Evolutionary conservation across 2,113 vertebrate species (phyloP).

Genomic region (Colinus virginianus): DNA sequence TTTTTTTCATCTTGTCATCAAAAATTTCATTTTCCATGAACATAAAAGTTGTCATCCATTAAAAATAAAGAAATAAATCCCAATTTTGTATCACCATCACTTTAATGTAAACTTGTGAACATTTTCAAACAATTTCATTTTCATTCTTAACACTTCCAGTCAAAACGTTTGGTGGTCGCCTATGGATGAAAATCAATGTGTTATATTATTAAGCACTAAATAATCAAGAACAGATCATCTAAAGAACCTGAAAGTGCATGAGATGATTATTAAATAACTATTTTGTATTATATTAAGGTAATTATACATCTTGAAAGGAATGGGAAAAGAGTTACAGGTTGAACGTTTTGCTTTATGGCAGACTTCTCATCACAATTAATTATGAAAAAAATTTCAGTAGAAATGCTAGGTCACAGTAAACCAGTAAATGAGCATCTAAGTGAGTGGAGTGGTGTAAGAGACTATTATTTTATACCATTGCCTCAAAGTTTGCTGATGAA

Average conservation of each 20-base stretch:
- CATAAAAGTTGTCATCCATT: not conserved
- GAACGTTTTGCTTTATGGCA: not conserved
- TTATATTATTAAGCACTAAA: constrained; percentile 2
- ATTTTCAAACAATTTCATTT: not conserved
- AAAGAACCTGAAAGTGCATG: not conserved
- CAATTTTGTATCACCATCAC: not conserved
- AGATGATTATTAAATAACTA: not conserved
- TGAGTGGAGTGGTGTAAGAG: too few relatives aligned
- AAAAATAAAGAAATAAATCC: not conserved
- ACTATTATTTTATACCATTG: too few relatives aligned
- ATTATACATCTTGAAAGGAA: not conserved
- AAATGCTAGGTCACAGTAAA: too few relatives aligned
- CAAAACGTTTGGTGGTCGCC: not conserved
- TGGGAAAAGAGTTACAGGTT: not conserved
- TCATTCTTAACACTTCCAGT: not conserved
- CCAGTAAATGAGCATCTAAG: too few relatives aligned
- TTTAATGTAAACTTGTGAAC: not conserved
- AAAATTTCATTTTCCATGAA: not conserved
- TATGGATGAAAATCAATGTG: not conserved
- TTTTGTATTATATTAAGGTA: not conserved
- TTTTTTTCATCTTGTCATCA: not conserved
- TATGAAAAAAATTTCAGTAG: not conserved
- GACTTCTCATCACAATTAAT: not conserved
- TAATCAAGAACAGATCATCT: not conserved
- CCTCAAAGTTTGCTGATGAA: too few relatives aligned